Evolutionary conservation across 2,113 vertebrate genomes (phyloP).

Genomic region (Gobio gobio): DNA sequence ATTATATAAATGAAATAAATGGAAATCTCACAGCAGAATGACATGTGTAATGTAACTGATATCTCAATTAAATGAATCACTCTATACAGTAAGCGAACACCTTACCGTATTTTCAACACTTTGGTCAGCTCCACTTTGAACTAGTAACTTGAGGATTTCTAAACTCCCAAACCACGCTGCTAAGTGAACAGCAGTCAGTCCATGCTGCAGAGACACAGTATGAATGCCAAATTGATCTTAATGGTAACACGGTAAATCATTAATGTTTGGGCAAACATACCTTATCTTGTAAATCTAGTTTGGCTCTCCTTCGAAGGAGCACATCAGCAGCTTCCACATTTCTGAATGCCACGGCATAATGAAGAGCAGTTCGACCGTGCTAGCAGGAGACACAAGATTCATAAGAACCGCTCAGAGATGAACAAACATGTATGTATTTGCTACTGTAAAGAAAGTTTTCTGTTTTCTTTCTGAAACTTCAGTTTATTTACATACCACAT

Average conservation of each 20-base stretch:
- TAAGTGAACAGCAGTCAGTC: slow-evolving; percentile 85
- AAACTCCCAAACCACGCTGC: slow-evolving; percentile 90
- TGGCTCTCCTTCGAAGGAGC: slow-evolving; percentile 86
- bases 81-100: not conserved
- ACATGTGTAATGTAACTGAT: not conserved
- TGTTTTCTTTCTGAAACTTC: too few relatives aligned
- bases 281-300: slow-evolving; percentile 86
- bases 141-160: slow-evolving; percentile 83
- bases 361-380: slow-evolving; percentile 84
- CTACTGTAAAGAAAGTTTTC: not conserved
- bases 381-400: slow-evolving; percentile 60
- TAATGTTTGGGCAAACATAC: slow-evolving; percentile 65
- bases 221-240: not conserved
- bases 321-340: slow-evolving; percentile 78
- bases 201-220: slow-evolving; percentile 73
- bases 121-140: slow-evolving; percentile 86
- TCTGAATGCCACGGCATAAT: slow-evolving; percentile 85
- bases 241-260: not conserved
- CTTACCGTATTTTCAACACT: slow-evolving; percentile 82
- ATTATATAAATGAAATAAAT: not conserved
- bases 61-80: not conserved
- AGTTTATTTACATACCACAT: slow-evolving; percentile 73
- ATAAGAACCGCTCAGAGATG: not conserved
- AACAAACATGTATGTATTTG: not conserved
- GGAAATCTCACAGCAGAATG: not conserved